These are phyloP conservation scores for Apantesis nais DNA, from an alignment of 2,888 invertebrate species.

Conservation along the genomic window DNA sequence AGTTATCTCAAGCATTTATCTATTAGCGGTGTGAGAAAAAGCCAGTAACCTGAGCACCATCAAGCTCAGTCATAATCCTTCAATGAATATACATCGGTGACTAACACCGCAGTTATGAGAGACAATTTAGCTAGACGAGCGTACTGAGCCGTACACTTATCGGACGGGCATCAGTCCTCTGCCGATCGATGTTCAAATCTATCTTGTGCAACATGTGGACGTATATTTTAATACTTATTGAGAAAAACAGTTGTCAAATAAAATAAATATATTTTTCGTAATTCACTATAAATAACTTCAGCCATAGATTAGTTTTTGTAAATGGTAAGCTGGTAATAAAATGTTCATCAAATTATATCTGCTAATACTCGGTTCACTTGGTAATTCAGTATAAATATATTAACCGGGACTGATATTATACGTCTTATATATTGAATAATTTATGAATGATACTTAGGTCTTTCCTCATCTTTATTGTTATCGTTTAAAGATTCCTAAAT, in stretches of 20 bases:
- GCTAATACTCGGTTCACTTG: too few relatives aligned
- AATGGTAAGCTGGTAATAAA: too few relatives aligned
- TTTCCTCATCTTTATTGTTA: not conserved
- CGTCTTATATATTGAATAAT: not conserved
- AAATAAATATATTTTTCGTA: not conserved
- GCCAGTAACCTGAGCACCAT: conserved; percentile 39
- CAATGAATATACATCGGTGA: conserved; percentile 60
- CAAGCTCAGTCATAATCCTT: conserved; percentile 60
- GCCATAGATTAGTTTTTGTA: too few relatives aligned
- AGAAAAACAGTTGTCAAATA: not conserved
- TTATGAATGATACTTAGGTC: not conserved
- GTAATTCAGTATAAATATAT: too few relatives aligned
- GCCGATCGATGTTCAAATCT: conserved; percentile 15
- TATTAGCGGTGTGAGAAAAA: conserved; percentile 67
- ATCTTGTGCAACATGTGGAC: conserved; percentile 17
- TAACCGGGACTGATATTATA: too few relatives aligned
- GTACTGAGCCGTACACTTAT: conserved; percentile 45
- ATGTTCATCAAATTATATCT: too few relatives aligned
- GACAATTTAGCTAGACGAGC: conserved; percentile 55
- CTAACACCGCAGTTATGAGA: conserved; percentile 57
- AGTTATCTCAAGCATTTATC: conserved; percentile 60
- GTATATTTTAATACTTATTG: not conserved
- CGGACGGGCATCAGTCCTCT: conserved; percentile 38
- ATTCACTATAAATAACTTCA: too few relatives aligned
- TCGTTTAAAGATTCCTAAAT: not conserved